phyloP scores from a whole-genome alignment of 2,113 vertebrate genomes.

The pig (Sus scrofa) region T2T-Sscrofa CM000812.6:58246001-58246500 shows the following conservation, averaged over 20 bases:
- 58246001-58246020: not conserved
- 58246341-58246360: conserved; percentile 19
- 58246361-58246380: conserved; percentile 17
- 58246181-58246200: not conserved
- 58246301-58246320: not conserved
- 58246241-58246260: not conserved
- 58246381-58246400: not conserved
- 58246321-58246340: not conserved
- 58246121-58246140: not conserved
- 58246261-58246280: not conserved
- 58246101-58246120: not conserved
- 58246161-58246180: not conserved
- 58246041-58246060: not conserved
- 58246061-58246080: not conserved
- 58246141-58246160: conserved; percentile 24
- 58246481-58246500: not conserved
- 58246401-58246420: conserved; percentile 37
- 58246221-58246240: not conserved
- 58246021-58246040: not conserved
- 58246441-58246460: not conserved
- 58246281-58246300: not conserved
- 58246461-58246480: not conserved
- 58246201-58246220: not conserved
- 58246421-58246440: not conserved
- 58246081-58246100: not conserved